Base-by-base conservation (phyloP, 2,888 invertebrate species). In the Caenorhabditis becei region DNA sequence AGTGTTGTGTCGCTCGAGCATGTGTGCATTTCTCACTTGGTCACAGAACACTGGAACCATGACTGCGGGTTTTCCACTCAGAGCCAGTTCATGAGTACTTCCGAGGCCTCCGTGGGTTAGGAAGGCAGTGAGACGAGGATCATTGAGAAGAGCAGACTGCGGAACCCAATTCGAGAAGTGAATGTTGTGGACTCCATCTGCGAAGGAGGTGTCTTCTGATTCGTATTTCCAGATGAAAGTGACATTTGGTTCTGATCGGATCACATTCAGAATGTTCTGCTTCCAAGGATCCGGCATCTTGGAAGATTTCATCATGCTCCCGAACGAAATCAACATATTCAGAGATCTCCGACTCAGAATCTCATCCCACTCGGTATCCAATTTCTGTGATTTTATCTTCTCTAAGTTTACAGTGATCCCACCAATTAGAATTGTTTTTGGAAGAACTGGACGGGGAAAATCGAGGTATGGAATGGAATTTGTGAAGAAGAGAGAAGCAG, bases 391-490 rank as follows among this genome's bases (percentile, higher is more conserved):
- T 59, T 35, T 56, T n/a, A 70, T 70, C 41, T 78, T 70, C 35
- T 72, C 23, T 37, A 62, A 61, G 35, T 83, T 69, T 20, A 82
- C 82, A 11, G 80, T 65, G 24, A 84, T 84, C 44, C 84, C 84
- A 37, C 84, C 84, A 23, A 84, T 80, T 53, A 79, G 74, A 44
- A 84, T 58, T 2, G 77, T 80, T 35, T 84, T 84, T 56, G 70
- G 80, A 28, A 80, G 37, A 0, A 72, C 49, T 35, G 84, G 80
- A 18, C 82, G 65, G 23, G 84, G 80, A 56, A 82, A 84, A 59
- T 84, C 78, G 7, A 84, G 28, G 51, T 82, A 82, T 32, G 83
- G 83, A 65, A 77, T 84, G 3, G 82, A 77, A 41, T 84, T 84
- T 20, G 75, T 69, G 69, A 84, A 80, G 63, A 70, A 71, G 26